Evolutionary conservation across 2,888 invertebrate genomes (phyloP).

Genomic region (Caprella mutica): DNA sequence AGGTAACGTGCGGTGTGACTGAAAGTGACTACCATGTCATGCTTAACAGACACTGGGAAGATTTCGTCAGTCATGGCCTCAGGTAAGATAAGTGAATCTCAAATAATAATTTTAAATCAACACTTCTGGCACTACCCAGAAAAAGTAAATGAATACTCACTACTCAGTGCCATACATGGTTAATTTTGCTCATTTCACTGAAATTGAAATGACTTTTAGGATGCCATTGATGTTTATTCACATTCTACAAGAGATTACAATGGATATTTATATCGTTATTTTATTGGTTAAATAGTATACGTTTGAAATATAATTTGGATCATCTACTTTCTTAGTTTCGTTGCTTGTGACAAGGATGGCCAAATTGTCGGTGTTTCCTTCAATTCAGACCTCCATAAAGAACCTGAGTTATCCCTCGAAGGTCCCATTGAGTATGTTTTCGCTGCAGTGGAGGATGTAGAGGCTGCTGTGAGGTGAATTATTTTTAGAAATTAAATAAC

Average conservation of each 20-base stretch:
- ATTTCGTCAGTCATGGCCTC: constrained; percentile 9
- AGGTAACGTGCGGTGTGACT: constrained; percentile 52
- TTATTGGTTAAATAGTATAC: too few species aligned
- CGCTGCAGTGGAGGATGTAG: constrained; percentile 63
- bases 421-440: constrained; percentile 55
- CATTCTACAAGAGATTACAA: background rate
- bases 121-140: too few species aligned
- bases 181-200: too few species aligned
- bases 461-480: constrained; percentile 55
- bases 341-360: constrained; percentile 48
- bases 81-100: constrained; percentile 7
- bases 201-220: too few species aligned
- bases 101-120: background rate
- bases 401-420: constrained; percentile 60
- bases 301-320: too few species aligned
- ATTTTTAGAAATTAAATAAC: background rate
- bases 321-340: constrained; percentile 48
- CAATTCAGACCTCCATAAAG: constrained; percentile 69
- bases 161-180: too few species aligned
- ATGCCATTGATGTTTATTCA: background rate
- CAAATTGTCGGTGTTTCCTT: constrained; percentile 57
- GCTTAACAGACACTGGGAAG: background rate
- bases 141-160: too few species aligned
- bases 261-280: background rate
- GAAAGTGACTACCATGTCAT: constrained; percentile 10